Evolutionary conservation across 92 coral and sea anemone species (phyloP), one percentile per base, ranked within the genome.

Genomic region (Zoanthus sansibaricus): DNA sequence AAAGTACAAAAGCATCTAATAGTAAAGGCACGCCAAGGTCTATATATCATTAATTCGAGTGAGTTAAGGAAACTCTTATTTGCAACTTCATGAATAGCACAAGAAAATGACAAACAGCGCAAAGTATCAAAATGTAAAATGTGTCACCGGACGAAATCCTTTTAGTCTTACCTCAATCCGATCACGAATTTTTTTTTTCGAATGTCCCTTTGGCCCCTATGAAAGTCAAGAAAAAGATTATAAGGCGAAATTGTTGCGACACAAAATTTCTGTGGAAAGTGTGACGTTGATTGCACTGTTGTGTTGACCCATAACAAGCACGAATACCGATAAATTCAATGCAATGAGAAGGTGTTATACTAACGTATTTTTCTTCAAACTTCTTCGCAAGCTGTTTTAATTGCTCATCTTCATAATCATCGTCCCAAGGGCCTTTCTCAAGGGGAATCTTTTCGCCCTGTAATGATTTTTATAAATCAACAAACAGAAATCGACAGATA

Each of bases 361-460:
- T 90, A 86, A 97, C 99, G 78, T 97, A 97, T 97, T 97, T 97
- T 83, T 95, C 98, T 84, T 97, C 99, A 86, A 97, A 97, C 90
- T 93, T 93, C 87, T 95, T 95, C 44, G 99, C 99, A 73, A 97
- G 94, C 64, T 92, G 94, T 89, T 92, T 87, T 32, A 97, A 87
- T 71, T 97, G 93, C 58, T 93, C 97, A 45, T 93, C 92, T 4
- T 97, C 94, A 66, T 92, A 90, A 75, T 93, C 98, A 25, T 93
- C 93, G 9, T 88, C 87, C 84, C 93, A 92, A 44, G 87, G 75
- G 64, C 79, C 92, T 44, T 90, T 89, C 87, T 93, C 93, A 58
- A 92, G 90, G 51, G 88, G 88, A 80, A 87, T 91, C 66, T 90
- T 94, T 83, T 86, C 94, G 83, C 90, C 86, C 94, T 95, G 33